Evolutionary conservation across 2,113 vertebrate species (phyloP), one percentile per base, ranked within the genome.

Genomic region (Holacanthus passer): DNA sequence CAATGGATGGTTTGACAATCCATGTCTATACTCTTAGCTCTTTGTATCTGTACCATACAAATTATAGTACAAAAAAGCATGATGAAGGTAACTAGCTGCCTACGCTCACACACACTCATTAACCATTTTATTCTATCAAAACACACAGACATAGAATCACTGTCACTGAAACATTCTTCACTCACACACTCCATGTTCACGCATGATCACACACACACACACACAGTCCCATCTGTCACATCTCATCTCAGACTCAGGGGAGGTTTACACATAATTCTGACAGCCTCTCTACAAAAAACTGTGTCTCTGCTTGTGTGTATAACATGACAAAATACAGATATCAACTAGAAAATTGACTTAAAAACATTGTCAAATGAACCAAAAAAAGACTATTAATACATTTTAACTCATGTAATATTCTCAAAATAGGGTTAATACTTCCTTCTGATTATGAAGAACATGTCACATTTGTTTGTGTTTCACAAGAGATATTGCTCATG

Each of bases 161-260:
- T 69, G 63, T 64, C 43, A 63, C 60, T 73, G 43, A 55, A 19
- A 58, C 72, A 81, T 27, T 63, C 65, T 27, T 63, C 65, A 75
- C 12, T 1, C 43, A 45, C 47, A 66, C 45, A 59, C 14, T 9
- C 22, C 14, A 59, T 24, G 13, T 64, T 77, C 77, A 73, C 10
- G 29, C 73, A 81, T 59, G 52, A 75, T 31, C 20, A 14, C 83
- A 55, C 52, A 16, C 50, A 69, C 56, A 58, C 43, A 69, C 24
- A 65, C 17, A 29, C 37, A n/a, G n/a, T n/a, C n/a, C 72, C 79
- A 83, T 83, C 82, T 85, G 85, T 45, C 74, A 52, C 5, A 7
- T 67, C 69, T 79, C 29, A 52, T 74, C 43, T 52, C 71, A 62
- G 37, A 58, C 68, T 59, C 77, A 48, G 7, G 55, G 53, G 43